Evolutionary conservation across 2,888 invertebrate species (phyloP), one percentile per base, ranked within the genome.

Genomic region (Oligia latruncula): DNA sequence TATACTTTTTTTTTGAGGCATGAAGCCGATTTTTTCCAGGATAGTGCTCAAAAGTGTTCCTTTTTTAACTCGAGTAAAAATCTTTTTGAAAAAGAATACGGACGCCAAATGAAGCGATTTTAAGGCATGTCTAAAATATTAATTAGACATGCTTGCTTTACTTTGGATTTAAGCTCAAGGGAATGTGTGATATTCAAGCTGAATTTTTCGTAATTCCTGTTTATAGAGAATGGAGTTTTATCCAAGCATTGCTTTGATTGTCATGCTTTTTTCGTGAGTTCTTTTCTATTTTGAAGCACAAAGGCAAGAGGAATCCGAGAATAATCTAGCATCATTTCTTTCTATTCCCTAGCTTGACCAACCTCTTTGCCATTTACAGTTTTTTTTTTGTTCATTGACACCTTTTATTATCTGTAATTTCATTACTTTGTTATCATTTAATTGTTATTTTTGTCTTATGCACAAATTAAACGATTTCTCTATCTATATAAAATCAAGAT

Each of bases 91-190:
- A 79, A 64, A 40, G 17, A 55, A 23, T 49, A 40, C n/a, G 35
- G 9, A 29, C 4, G 17, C 13, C 6, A 52, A 58, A 17, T 49
- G 0, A 64, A 80, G 46, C 20, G 8, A 46, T 78, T 77, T 77
- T 17, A 55, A 40, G 20, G 29, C 46, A 49, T 40, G 29, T 29
- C 40, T 29, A 29, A 49, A 81, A 81, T 58, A 4, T 72, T 65
- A 81, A 81, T 55, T 49, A 71, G 52, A n/a, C 20, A 35, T 29
- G 13, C n/a, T 55, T 40, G 15, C 81, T 80, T 23, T 52, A 62
- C 15, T 52, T 62, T 11, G 15, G 17, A 17, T 62, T 62, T 35
- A 11, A 58, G 58, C 17, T 46, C 8, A 35, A 55, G n/a, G 15
- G 55, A 65, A 65, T 46, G 35, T 77, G 35, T 23, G 64, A 64